Conservation (phyloP, 2,113 vertebrate genomes). For the Pygoscelis adeliae region DNA sequence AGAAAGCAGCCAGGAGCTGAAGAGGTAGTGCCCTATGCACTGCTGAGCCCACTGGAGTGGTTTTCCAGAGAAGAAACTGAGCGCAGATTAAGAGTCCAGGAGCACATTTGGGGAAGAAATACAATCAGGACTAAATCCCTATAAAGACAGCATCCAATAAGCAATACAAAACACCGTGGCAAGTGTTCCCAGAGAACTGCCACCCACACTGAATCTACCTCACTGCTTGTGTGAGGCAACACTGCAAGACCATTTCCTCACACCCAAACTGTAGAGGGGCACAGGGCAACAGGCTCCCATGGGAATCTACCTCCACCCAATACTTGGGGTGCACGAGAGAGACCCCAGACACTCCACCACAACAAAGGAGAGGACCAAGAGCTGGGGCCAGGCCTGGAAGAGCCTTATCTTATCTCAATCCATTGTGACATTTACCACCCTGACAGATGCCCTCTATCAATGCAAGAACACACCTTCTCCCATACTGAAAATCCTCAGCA, state of each 20-base stretch:
- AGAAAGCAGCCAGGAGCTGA: background rate
- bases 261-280: background rate
- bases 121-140: background rate
- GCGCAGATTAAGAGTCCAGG: background rate
- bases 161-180: background rate
- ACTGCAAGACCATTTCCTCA: background rate
- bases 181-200: background rate
- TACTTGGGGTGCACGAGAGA: background rate
- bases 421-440: background rate
- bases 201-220: background rate
- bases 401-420: background rate
- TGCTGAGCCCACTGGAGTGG: background rate
- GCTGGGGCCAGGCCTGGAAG: background rate
- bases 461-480: background rate
- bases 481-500: background rate
- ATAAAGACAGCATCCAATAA: background rate
- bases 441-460: background rate
- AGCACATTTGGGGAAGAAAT: background rate
- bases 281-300: background rate
- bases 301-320: background rate
- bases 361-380: background rate
- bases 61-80: background rate
- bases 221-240: accelerated
- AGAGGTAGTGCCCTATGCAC: background rate
- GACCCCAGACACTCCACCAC: background rate